These are phyloP conservation scores for Dimorphilus gyrociliatus DNA, from an alignment of 2,888 invertebrate species.

Conservation along the genomic window DNA sequence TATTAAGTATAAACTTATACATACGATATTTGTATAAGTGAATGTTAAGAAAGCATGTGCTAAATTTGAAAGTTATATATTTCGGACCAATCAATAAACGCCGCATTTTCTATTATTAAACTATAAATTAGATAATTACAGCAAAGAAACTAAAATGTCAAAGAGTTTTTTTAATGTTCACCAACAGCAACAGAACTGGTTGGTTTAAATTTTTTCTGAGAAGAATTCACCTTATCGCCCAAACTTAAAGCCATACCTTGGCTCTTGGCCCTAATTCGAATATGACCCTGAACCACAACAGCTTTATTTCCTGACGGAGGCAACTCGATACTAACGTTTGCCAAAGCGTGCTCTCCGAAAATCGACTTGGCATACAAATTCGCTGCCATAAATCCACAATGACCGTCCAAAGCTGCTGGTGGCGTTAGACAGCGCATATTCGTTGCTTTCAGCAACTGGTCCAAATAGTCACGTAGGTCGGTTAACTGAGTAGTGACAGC, in stretches of 20 bases:
- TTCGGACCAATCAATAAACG: no score
- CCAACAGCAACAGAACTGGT: no score
- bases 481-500: constrained; percentile 78
- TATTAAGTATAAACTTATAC: constrained; percentile 2
- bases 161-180: no score
- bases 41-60: constrained; percentile 5
- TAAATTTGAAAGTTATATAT: constrained; percentile 8
- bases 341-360: constrained; percentile 87
- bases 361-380: constrained; percentile 97
- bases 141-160: no score
- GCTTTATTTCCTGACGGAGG: constrained; percentile 39
- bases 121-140: no score
- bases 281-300: constrained; percentile 84
- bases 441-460: constrained; percentile 76
- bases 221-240: constrained; percentile 83
- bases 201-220: constrained; percentile 27
- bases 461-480: constrained; percentile 77
- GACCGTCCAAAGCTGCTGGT: constrained; percentile 65
- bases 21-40: neutral
- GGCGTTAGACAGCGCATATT: constrained; percentile 99
- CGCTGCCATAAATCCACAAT: constrained; percentile 98
- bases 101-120: no score
- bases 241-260: constrained; percentile 99
- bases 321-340: constrained; percentile 95
- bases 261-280: constrained; percentile 92